phyloP scores from a whole-genome alignment of 1,140 invertebrate species.

The Thaumatotibia leucotreta region DNA sequence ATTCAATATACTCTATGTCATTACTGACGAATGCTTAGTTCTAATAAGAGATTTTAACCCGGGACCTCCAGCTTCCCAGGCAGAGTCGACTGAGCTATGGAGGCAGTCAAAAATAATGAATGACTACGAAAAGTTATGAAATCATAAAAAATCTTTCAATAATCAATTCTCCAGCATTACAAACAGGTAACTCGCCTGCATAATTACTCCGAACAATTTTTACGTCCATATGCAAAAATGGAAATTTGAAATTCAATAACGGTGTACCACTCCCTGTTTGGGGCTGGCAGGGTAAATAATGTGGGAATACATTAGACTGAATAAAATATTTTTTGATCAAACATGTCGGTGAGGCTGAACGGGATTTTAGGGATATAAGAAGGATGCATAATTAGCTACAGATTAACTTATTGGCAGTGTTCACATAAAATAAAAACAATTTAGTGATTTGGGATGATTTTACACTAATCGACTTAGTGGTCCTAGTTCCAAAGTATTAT shows the following conservation, averaged over 20 bases:
- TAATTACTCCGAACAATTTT: neutral
- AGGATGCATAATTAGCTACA: neutral
- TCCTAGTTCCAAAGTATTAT: too few relatives aligned
- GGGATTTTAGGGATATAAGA: neutral
- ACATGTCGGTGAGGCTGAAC: neutral
- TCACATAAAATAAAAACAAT: too few relatives aligned
- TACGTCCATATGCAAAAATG: conserved; percentile 6
- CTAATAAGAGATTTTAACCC: too few relatives aligned
- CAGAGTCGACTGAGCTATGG: too few relatives aligned
- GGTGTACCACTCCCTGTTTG: neutral
- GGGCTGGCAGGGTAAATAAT: conserved; percentile 5
- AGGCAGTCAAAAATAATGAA: too few relatives aligned
- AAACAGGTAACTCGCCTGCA: neutral
- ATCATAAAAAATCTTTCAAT: neutral
- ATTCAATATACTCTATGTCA: too few relatives aligned
- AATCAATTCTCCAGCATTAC: neutral
- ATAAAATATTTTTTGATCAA: neutral
- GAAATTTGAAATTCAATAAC: conserved; percentile 9
- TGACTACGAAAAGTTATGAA: too few relatives aligned
- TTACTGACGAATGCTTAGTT: too few relatives aligned
- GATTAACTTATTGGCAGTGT: neutral
- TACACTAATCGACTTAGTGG: too few relatives aligned
- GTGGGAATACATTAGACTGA: conserved; percentile 5
- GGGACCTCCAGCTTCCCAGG: too few relatives aligned
- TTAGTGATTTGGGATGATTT: too few relatives aligned